Evolutionary conservation across 2,888 invertebrate species (phyloP), one percentile per base, ranked within the genome.

Genomic region (Acronicta psi): DNA sequence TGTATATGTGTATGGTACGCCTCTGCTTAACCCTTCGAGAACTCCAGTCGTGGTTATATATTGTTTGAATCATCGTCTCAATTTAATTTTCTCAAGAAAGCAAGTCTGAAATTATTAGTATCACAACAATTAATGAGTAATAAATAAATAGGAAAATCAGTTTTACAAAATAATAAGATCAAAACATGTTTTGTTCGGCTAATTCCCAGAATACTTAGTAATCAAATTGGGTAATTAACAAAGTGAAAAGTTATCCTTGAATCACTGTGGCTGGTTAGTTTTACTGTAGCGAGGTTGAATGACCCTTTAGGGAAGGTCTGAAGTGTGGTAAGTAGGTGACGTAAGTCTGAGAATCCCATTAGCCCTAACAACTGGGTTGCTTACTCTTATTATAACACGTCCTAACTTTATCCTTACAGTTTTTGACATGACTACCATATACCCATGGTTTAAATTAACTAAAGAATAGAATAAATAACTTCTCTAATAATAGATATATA

Each of bases 111-210:
- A 2, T 11, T 11, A 11, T 11, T 11, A 29, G 4, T 3, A 11
- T 3, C 1, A 29, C 11, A 11, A 52, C 56, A 46, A 57, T 29
- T 41, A 8, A 49, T 72, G 73, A 69, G 67, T 67, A 69, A 61
- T 57, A 72, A 69, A 57, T 57, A 60, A n/a, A 72, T 34, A 9
- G 23, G 41, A 8, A 16, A 37, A 13, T 50, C 25, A 18, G 18
- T 46, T 37, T 45, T 31, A 60, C 46, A 31, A 38, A 52, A 54
- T n/a, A n/a, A n/a, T n/a, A n/a, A n/a, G n/a, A n/a, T 55, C 45
- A 61, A 54, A 72, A 72, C 57, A 67, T 67, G 73, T 72, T 68
- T 69, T 72, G 49, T 47, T 47, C 50, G 31, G 8, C 53, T 52
- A n/a, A n/a, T 52, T 42, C 52, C 37, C 17, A 47, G 36, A 57